Evolutionary conservation across 2,888 invertebrate species (phyloP).

Genomic region (Idaea straminata): DNA sequence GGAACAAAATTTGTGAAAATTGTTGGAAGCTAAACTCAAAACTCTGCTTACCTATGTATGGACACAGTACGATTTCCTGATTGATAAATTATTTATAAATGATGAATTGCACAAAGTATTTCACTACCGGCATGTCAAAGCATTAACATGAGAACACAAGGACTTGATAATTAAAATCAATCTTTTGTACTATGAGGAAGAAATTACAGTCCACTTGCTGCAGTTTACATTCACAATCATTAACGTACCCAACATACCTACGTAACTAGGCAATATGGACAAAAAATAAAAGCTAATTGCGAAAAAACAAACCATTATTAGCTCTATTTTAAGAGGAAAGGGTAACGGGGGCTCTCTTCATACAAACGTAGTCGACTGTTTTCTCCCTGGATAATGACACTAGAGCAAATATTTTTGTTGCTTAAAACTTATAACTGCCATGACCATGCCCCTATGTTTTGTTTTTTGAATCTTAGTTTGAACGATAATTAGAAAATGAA

Average conservation of each 20-base stretch:
- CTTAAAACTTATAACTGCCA: no score
- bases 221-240: background rate
- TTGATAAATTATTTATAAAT: background rate
- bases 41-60: background rate
- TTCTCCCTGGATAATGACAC: no score
- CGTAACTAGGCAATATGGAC: background rate
- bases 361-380: no score
- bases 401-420: no score
- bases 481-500: no score
- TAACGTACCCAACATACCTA: background rate
- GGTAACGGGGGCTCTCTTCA: no score
- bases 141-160: background rate
- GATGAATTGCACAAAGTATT: background rate
- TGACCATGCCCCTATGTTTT: no score
- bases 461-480: no score
- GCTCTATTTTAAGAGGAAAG: no score
- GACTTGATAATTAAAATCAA: background rate
- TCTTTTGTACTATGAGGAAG: slow-evolving; percentile 1
- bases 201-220: background rate
- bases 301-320: no score
- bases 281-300: background rate
- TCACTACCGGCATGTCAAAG: background rate
- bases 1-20: no score
- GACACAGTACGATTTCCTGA: background rate
- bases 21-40: no score